Base-by-base conservation (phyloP, 2,797 vertebrate genomes). In the Selene dorsalis region DNA sequence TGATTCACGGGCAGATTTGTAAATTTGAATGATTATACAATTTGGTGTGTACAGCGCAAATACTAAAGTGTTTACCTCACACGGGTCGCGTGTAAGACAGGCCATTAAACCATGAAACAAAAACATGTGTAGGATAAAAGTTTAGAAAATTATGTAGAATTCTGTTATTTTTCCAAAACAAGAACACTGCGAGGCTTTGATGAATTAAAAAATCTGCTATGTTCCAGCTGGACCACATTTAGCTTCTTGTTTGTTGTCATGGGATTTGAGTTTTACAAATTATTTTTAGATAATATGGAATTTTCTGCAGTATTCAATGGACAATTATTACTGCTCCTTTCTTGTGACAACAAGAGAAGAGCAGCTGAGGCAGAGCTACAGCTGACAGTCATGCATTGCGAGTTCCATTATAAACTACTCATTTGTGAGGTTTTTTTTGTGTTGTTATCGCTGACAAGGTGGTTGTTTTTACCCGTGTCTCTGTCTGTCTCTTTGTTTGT, bases 1-100 rank as follows among this genome's bases (percentile, higher is more conserved):
- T 86, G 86, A 90, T 77, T 91, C 87, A 84, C 6, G 1, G 48
- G 48, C 80, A 77, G 56, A 89, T 90, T 84, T 77, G 79, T 88
- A 69, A 74, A 87, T 80, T 39, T 82, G 17, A 87, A 63, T 43
- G 62, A 79, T 80, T 73, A 41, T 69, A 77, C 66, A 60, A 53
- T 67, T 78, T 43, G 12, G 56, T 73, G 43, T 59, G 64, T 35
- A 41, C 11, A 56, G n/a, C 28, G 14, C 47, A 67, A 67, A 74
- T 41, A 67, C 53, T 30, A 7, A 2, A 20, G 20, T 24, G 17
- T 53, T 20, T n/a, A 24, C 18, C 11, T 28, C 52, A 41, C 45
- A 63, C 2, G 3, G 1, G 17, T 1, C 39, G 39, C 10, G 20
- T n/a, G 18, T 41, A 22, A n/a, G 9, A 22, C 32, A 47, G 22